Percentiles rank a stretch among this genome's conserved stretches.
Conservation (phyloP, 2,797 vertebrate species). For the Clamator glandarius region DNA sequence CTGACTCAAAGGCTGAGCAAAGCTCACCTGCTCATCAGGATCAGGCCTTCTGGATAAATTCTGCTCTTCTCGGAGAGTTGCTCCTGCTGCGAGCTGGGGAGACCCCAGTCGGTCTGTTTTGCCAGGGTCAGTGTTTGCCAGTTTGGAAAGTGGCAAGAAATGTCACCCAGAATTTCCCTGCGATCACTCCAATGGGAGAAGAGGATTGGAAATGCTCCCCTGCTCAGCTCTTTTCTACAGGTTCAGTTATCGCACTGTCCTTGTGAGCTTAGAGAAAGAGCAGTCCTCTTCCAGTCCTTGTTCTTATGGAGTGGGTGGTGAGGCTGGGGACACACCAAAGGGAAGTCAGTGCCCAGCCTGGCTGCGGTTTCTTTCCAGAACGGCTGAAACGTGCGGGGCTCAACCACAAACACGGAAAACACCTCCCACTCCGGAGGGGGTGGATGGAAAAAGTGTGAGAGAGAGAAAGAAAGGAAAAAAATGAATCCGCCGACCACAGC, state of each 20-base stretch:
- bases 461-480: too few relatives aligned
- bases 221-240: neutral
- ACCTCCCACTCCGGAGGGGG: fast-evolving
- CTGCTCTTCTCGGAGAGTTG: neutral
- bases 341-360: neutral
- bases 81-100: neutral
- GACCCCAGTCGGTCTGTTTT: fast-evolving
- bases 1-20: neutral
- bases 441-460: too few relatives aligned
- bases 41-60: neutral
- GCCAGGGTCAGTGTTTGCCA: too few relatives aligned
- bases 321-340: neutral
- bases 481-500: neutral
- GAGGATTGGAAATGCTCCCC: neutral
- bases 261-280: neutral
- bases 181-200: neutral
- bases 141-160: neutral
- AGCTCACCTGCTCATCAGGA: neutral
- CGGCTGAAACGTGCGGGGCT: neutral
- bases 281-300: neutral
- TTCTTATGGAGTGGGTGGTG: neutral
- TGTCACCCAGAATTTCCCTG: neutral
- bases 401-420: neutral
- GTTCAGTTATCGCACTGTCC: fast-evolving
- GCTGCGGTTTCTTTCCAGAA: too few relatives aligned